Conservation (phyloP, 2,113 vertebrate genomes). For the Colaptes auratus region DNA sequence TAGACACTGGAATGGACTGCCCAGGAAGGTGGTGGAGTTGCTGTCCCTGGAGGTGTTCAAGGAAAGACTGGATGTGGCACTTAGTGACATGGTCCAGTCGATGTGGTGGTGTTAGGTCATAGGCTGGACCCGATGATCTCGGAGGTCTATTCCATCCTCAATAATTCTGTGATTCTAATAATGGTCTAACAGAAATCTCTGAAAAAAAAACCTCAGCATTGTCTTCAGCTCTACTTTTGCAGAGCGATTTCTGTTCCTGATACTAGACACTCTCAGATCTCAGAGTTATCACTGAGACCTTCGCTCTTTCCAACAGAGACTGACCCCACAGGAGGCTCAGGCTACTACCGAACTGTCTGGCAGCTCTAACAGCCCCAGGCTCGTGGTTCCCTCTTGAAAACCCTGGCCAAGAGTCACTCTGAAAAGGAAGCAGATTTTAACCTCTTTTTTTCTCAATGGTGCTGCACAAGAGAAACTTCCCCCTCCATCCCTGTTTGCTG, state of each 20-base stretch:
- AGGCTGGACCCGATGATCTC: too few species aligned
- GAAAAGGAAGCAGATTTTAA: slow-evolving; percentile 4
- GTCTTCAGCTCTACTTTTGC: neutral
- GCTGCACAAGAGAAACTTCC: neutral
- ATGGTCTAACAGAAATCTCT: neutral
- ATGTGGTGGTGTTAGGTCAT: too few species aligned
- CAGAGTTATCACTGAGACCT: neutral
- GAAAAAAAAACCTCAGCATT: neutral
- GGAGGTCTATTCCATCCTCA: too few species aligned
- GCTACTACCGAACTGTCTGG: neutral
- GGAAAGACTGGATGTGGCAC: too few species aligned
- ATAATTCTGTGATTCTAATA: neutral
- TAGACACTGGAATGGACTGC: too few species aligned
- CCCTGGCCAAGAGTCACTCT: neutral
- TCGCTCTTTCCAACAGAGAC: neutral
- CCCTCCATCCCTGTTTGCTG: neutral
- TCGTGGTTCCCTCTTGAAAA: neutral
- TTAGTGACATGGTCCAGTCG: too few species aligned
- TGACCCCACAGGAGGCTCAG: neutral
- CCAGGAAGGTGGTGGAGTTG: too few species aligned
- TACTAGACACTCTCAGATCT: neutral
- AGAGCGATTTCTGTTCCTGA: neutral
- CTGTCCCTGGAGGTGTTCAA: too few species aligned
- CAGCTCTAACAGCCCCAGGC: neutral
- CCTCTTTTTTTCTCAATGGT: neutral